phyloP scores from a whole-genome alignment of 2,888 invertebrate genomes.

The Yponomeuta sedellus region DNA sequence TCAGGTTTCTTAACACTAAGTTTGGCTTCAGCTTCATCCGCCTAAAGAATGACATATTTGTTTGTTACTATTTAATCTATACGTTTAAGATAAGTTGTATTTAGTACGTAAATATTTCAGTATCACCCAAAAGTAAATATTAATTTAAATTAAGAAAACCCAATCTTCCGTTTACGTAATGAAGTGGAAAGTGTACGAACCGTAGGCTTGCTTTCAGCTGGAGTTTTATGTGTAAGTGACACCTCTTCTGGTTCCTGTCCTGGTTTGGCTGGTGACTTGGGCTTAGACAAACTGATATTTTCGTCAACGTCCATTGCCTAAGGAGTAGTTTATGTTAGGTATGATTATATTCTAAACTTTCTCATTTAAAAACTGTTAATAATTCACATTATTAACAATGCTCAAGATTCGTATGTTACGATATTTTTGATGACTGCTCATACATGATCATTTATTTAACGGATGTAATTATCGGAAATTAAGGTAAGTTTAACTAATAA shows the following conservation, averaged over 20 bases:
- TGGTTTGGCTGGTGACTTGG: slow-evolving; percentile 55
- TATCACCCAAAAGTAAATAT: too few relatives aligned
- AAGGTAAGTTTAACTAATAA: too few relatives aligned
- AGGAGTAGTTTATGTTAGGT: slow-evolving; percentile 24
- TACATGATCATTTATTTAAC: too few relatives aligned
- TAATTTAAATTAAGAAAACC: too few relatives aligned
- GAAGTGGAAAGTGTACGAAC: slow-evolving; percentile 42
- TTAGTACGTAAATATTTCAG: too few relatives aligned
- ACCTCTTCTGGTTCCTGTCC: slow-evolving; percentile 64
- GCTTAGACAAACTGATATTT: slow-evolving; percentile 59
- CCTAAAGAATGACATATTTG: slow-evolving; percentile 35
- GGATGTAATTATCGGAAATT: too few relatives aligned
- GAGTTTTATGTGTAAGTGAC: slow-evolving; percentile 68
- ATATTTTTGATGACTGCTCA: too few relatives aligned
- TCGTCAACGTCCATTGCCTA: slow-evolving; percentile 71
- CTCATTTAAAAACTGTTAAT: not conserved
- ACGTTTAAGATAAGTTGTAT: too few relatives aligned
- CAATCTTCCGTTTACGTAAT: too few relatives aligned
- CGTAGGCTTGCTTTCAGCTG: slow-evolving; percentile 64
- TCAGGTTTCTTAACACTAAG: slow-evolving; percentile 68
- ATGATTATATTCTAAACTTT: not conserved
- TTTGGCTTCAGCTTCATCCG: slow-evolving; percentile 64
- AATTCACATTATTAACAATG: not conserved
- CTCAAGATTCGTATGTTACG: too few relatives aligned
- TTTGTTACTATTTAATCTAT: not conserved